Percentiles rank a stretch among this genome's conserved stretches.
Conservation (phyloP, 1,140 invertebrate genomes). For the Drosophila arizonae region DNA sequence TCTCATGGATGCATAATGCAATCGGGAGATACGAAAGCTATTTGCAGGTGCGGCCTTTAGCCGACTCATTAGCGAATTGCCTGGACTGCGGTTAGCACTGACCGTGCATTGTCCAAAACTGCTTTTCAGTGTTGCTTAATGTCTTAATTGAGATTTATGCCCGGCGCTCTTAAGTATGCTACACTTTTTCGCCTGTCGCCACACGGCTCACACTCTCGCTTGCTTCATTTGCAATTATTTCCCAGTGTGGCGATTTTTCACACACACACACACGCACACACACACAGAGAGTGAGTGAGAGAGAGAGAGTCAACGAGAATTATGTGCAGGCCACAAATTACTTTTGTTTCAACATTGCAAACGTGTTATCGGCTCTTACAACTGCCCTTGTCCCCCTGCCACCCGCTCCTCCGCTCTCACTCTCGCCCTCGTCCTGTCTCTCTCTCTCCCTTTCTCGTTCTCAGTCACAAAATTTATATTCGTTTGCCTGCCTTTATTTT, state of each 20-base stretch:
- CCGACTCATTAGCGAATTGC: constrained; percentile 17
- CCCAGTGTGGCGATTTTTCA: constrained; percentile 54
- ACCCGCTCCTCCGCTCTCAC: neutral
- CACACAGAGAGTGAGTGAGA: constrained; percentile 14
- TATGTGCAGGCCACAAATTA: constrained; percentile 60
- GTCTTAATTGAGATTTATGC: constrained; percentile 77
- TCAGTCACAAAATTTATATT: constrained; percentile 63
- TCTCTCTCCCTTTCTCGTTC: neutral
- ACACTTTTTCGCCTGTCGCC: constrained; percentile 40
- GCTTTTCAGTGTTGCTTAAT: constrained; percentile 49
- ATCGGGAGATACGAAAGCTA: constrained; percentile 20
- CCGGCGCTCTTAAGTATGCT: constrained; percentile 56
- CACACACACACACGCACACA: too few species aligned
- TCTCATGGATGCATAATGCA: constrained; percentile 28
- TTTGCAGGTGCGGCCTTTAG: constrained; percentile 6
- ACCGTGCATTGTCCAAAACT: constrained; percentile 4
- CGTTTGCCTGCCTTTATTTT: constrained; percentile 16
- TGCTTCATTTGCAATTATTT: constrained; percentile 73
- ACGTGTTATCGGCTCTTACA: constrained; percentile 73
- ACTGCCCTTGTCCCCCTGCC: constrained; percentile 38
- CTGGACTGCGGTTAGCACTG: neutral
- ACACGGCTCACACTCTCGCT: neutral
- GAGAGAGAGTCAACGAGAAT: neutral
- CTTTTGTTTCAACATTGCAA: constrained; percentile 69
- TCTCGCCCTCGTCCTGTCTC: neutral